These are phyloP conservation scores for Eupithecia inturbata DNA, from an alignment of 2,888 invertebrate species.

Conservation along the genomic window DNA sequence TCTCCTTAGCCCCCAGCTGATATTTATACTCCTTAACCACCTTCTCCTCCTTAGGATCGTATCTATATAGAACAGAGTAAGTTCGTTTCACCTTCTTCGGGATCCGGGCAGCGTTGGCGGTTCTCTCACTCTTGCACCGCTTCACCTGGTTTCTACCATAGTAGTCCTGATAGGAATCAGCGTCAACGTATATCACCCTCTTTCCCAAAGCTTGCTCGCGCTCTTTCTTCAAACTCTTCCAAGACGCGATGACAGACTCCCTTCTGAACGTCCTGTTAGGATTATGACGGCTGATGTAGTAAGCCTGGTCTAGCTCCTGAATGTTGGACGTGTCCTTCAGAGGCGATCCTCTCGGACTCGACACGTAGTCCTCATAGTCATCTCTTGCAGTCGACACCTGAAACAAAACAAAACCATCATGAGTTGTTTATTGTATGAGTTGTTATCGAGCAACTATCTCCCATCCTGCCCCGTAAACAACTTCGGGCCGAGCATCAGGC, in stretches of 20 bases:
- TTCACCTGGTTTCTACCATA: slow-evolving; percentile 78
- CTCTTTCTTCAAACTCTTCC: slow-evolving; percentile 80
- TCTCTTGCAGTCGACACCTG: slow-evolving; percentile 77
- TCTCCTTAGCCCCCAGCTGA: slow-evolving; percentile 54
- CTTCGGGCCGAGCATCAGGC: slow-evolving; percentile 50
- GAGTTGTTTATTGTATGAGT: slow-evolving; percentile 46
- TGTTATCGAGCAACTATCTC: slow-evolving; percentile 35
- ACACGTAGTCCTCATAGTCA: slow-evolving; percentile 78
- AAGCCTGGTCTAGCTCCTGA: slow-evolving; percentile 68
- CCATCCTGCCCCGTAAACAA: slow-evolving; percentile 47
- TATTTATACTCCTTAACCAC: slow-evolving; percentile 81
- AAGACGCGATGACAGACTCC: slow-evolving; percentile 80
- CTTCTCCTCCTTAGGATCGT: slow-evolving; percentile 76
- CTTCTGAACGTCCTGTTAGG: slow-evolving; percentile 80
- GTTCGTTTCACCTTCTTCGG: slow-evolving; percentile 78
- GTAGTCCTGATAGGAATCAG: slow-evolving; percentile 74
- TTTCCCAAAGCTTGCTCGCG: slow-evolving; percentile 79
- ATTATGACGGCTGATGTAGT: slow-evolving; percentile 79
- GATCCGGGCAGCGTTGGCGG: slow-evolving; percentile 61
- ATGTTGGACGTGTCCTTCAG: slow-evolving; percentile 79
- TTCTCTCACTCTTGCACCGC: slow-evolving; percentile 78
- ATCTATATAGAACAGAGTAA: slow-evolving; percentile 77
- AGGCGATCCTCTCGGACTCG: slow-evolving; percentile 75
- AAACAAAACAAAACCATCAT: slow-evolving; percentile 55
- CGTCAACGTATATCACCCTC: slow-evolving; percentile 73